Evolutionary conservation across 2,888 invertebrate genomes (phyloP).

Genomic region (Drosophila atripex): DNA sequence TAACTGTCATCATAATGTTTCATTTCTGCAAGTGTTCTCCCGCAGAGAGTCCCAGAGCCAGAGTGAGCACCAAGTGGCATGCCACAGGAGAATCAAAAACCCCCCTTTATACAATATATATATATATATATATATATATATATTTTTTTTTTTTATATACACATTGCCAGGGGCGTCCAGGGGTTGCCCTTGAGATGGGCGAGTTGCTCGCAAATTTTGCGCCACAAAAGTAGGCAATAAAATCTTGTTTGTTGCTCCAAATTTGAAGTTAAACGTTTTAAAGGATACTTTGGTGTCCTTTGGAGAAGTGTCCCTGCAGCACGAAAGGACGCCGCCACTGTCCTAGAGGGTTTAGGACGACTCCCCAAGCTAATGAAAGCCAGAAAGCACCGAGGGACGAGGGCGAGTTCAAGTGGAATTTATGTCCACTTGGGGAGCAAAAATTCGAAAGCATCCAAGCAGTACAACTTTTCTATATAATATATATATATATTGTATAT

Average conservation of each 20-base stretch:
- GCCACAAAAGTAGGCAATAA: neutral
- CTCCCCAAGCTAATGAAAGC: constrained; percentile 35
- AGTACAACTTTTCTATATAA: constrained; percentile 1
- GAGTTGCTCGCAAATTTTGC: neutral
- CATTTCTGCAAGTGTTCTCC: constrained; percentile 26
- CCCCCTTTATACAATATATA: too few relatives aligned
- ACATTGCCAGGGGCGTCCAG: neutral
- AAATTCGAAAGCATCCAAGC: neutral
- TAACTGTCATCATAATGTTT: constrained; percentile 38
- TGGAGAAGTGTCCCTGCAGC: too few relatives aligned
- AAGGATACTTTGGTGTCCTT: too few relatives aligned
- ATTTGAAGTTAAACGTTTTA: neutral
- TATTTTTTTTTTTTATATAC: too few relatives aligned
- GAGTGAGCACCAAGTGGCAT: constrained; percentile 35
- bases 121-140: too few relatives aligned
- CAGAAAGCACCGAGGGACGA: constrained; percentile 8
- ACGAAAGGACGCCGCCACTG: neutral
- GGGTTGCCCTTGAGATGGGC: neutral
- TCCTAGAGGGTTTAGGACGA: neutral
- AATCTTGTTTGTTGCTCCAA: neutral
- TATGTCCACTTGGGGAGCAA: constrained; percentile 34
- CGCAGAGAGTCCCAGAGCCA: constrained; percentile 5
- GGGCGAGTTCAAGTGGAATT: constrained; percentile 41
- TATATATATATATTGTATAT: too few relatives aligned
- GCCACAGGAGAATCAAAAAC: neutral